Conservation (phyloP, 2,797 vertebrate genomes). For the Bovichtus variegatus region DNA sequence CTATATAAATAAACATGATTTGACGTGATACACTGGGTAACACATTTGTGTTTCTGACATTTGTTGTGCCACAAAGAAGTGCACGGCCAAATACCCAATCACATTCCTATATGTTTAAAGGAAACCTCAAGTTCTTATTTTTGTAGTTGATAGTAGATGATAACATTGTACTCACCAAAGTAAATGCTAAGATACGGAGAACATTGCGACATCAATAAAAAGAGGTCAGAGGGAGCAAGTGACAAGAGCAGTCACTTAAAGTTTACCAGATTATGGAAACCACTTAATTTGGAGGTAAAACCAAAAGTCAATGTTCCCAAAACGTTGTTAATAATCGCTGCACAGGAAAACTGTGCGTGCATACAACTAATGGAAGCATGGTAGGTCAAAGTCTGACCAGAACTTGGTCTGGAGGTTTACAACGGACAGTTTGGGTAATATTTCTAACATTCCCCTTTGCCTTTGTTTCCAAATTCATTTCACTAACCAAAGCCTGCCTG, state of each 20-base stretch:
- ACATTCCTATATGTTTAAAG: neutral
- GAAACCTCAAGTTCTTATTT: neutral
- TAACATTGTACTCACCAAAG: neutral
- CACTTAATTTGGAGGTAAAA: neutral
- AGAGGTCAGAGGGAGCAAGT: neutral
- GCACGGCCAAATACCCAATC: neutral
- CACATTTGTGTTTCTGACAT: neutral
- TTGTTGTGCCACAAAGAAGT: neutral
- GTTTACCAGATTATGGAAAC: neutral
- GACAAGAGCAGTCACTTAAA: neutral
- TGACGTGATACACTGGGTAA: no score
- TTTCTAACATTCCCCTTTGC: neutral
- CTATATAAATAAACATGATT: no score
- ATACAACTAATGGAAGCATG: neutral
- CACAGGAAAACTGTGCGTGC: neutral
- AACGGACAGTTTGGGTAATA: neutral
- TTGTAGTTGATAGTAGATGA: neutral
- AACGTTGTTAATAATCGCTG: neutral
- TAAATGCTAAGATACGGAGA: neutral
- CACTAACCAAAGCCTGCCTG: neutral
- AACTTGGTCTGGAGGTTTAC: neutral
- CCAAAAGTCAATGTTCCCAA: neutral
- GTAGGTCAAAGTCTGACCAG: neutral
- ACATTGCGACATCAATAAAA: neutral
- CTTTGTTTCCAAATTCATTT: neutral